Percentiles rank a stretch among this genome's conserved stretches.
Conservation (phyloP, 30 jellyfish, hydroid and myxozoan species). For the Aurelia sp. region DNA sequence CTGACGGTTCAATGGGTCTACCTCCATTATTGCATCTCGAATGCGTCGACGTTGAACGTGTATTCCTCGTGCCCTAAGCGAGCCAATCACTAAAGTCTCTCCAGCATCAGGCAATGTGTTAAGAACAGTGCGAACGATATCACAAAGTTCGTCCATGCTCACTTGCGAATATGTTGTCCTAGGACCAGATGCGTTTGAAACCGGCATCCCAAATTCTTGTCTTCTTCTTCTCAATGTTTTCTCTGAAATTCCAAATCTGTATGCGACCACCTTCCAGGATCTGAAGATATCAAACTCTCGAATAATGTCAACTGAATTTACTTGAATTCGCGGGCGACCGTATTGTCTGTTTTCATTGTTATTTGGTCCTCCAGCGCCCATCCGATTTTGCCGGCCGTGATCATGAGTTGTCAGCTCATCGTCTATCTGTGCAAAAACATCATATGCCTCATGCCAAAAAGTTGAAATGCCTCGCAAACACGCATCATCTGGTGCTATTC, state of each 20-base stretch:
- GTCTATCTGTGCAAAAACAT: no score
- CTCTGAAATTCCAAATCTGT: conserved; percentile 21
- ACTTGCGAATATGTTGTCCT: conserved; percentile 9
- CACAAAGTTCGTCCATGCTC: not conserved
- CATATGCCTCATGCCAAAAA: no score
- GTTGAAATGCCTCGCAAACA: no score
- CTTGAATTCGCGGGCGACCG: conserved; percentile 17
- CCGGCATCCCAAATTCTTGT: conserved; percentile 31
- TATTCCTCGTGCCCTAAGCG: conserved; percentile 40
- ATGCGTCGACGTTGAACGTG: conserved; percentile 7
- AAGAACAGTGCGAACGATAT: not conserved
- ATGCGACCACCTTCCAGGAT: conserved; percentile 40
- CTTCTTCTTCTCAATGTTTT: conserved; percentile 38
- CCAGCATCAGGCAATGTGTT: conserved; percentile 15
- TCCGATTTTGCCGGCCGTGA: no score
- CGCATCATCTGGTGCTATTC: no score
- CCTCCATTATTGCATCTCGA: conserved; percentile 37
- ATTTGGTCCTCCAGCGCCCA: no score
- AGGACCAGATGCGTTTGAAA: conserved; percentile 6
- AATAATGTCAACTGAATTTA: not conserved
- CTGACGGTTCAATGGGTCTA: no score
- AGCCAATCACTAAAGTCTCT: conserved; percentile 36
- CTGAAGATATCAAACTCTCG: conserved; percentile 21
- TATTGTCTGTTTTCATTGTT: no score
- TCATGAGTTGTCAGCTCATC: no score